Base-by-base conservation (phyloP, 2,113 vertebrate genomes). In the Myotis davidii region DNA sequence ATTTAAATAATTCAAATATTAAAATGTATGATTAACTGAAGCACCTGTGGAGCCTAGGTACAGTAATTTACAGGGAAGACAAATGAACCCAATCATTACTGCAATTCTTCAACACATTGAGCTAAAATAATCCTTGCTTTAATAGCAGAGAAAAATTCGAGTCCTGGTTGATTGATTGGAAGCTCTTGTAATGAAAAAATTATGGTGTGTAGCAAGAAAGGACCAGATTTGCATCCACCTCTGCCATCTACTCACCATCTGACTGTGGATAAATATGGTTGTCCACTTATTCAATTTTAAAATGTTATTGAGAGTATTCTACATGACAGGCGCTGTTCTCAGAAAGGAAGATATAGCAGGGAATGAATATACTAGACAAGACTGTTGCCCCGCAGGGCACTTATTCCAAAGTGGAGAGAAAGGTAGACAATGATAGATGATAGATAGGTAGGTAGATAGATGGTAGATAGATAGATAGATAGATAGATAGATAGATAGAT, bases 1-100 rank as follows among this genome's bases (percentile, higher is more conserved):
- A 74, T 78, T 93, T 84, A 89, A 96, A 83, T 86, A 93, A 96
- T 88, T 96, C 27, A 85, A 79, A 88, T 85, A 50, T 84, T 64
- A 67, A 89, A 90, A 89, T 56, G 10, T 52, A 17, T 84, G 29
- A n/a, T 56, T 86, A 90, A 69, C 32, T 88, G 70, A 95, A 84
- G 61, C 25, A 81, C 86, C 45, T 79, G 25, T 91, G 50, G 29
- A 82, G 42, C 74, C 56, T 29, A 78, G 39, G 73, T 94, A 85
- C 94, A 95, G 81, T 52, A 59, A 39, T 16, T 90, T 88, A 70
- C 6, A 78, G 32, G 12, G 37, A 95, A 83, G 16, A 89, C 87
- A 91, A 56, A 56, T 82, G 23, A 69, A 39, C 78, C n/a, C 52
- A 77, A 94, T 85, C 7, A 42, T 85, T 93, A 64, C 21, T 83